Evolutionary conservation across 2,888 invertebrate genomes (phyloP), one percentile per base, ranked within the genome.

Genomic region (Hirtodrosophila trivittata): DNA sequence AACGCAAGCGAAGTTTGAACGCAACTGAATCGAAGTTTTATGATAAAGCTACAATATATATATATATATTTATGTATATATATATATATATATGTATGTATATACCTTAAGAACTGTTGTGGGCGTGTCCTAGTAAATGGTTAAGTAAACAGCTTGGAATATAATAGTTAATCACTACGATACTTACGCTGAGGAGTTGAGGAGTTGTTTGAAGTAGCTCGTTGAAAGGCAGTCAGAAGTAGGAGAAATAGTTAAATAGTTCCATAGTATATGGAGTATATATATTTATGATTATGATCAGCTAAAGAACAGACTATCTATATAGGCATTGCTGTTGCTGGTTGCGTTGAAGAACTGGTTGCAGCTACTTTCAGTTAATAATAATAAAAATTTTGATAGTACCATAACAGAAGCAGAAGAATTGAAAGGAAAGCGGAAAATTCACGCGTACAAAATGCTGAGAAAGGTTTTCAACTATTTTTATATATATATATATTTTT

Each of bases 81-180:
- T 35, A 21, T 42, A 13, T 41, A 8, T 41, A 30, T 50, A 28
- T 8, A 38, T 39, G 12, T 28, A 28, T 28, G 9, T 28, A 28
- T 9, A 46, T 63, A 51, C 30, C 52, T 33, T 38, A 18, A 8
- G 12, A 9, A 39, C 10, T 10, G 16, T 10, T 13, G 54, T 30
- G 43, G 45, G 62, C 43, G 52, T 68, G 45, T 14, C 32, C 43
- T 28, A 14, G 6, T 30, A 4, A 56, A 49, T 38, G 32, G 10
- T 37, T 62, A 41, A 70, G 57, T 46, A 51, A 65, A 43, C 50
- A 47, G 54, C 25, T 51, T 45, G 37, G 7, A 26, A 57, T 66
- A 21, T 21, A 21, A 3, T 54, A 57, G 62, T 72, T 54, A 62
- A 50, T 39, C 39, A 66, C 73, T 70, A 72, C 70, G 39, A 66